Evolutionary conservation across 1,140 invertebrate species (phyloP).

Genomic region (Phortica variegata): DNA sequence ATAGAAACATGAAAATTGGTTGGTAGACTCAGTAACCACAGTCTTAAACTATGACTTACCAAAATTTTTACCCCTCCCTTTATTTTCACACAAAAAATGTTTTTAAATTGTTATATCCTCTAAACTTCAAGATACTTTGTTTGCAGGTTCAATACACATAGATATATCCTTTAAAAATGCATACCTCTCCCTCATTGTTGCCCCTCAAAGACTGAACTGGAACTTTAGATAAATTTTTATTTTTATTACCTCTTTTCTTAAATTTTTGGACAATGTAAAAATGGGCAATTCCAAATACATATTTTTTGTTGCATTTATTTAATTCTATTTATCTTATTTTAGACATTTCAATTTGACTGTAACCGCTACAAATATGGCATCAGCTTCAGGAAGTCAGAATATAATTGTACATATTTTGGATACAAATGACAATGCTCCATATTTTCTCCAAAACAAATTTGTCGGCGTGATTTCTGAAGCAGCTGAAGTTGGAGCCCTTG

Average conservation of each 20-base stretch:
- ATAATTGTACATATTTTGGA: constrained; percentile 78
- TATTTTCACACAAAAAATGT: too few species aligned
- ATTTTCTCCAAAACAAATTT: constrained; percentile 70
- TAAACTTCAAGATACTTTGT: too few species aligned
- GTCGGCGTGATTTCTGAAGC: constrained; percentile 72
- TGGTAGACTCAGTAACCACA: too few species aligned
- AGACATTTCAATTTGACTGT: constrained; percentile 83
- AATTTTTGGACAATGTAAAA: neutral
- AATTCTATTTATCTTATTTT: neutral
- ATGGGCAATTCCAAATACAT: neutral
- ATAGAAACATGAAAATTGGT: too few species aligned
- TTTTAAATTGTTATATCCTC: too few species aligned
- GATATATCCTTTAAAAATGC: too few species aligned
- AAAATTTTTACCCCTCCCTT: too few species aligned
- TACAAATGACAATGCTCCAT: constrained; percentile 84
- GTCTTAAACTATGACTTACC: too few species aligned
- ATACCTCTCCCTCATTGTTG: too few species aligned
- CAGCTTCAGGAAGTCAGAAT: constrained; percentile 66
- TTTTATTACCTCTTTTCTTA: neutral
- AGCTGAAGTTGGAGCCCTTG: constrained; percentile 69
- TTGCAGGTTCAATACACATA: too few species aligned
- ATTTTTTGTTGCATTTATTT: neutral
- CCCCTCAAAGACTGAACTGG: too few species aligned
- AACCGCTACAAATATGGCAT: constrained; percentile 82
- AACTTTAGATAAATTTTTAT: neutral